These are phyloP conservation scores for Acleris cristana DNA, from an alignment of 2,888 invertebrate species.

Conservation along the genomic window DNA sequence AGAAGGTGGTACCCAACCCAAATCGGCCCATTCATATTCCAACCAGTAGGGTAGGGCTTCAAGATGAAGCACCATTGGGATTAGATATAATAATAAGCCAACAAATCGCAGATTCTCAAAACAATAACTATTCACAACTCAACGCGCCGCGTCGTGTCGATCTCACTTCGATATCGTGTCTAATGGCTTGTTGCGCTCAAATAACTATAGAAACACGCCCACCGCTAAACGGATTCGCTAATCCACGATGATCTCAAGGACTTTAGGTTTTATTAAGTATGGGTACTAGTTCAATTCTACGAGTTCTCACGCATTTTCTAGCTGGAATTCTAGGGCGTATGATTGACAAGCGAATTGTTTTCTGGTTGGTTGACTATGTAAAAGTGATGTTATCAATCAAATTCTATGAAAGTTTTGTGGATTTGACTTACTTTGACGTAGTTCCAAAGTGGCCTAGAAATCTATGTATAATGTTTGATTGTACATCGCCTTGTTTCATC, in stretches of 20 bases:
- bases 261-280: conserved; percentile 3
- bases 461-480: too few relatives aligned
- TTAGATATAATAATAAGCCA: conserved; percentile 4
- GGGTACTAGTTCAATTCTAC: background rate
- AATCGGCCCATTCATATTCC: background rate
- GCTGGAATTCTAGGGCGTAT: background rate
- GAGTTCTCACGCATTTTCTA: background rate
- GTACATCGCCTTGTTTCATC: too few relatives aligned
- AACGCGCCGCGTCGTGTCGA: conserved; percentile 13
- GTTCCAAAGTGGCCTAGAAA: too few relatives aligned
- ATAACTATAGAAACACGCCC: conserved; percentile 12
- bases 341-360: too few relatives aligned
- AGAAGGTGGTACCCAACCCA: too few relatives aligned
- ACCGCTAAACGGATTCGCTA: conserved; percentile 16
- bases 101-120: conserved; percentile 13
- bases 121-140: conserved; percentile 18
- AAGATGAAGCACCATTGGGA: too few relatives aligned
- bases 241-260: conserved; percentile 14
- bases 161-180: background rate
- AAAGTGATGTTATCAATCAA: too few relatives aligned
- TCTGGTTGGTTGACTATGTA: too few relatives aligned
- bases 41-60: background rate
- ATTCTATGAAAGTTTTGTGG: too few relatives aligned
- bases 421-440: too few relatives aligned
- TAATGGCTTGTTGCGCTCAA: conserved; percentile 14